phyloP scores from a whole-genome alignment of 2,888 invertebrate genomes.

The Mythimna lalbum region DNA sequence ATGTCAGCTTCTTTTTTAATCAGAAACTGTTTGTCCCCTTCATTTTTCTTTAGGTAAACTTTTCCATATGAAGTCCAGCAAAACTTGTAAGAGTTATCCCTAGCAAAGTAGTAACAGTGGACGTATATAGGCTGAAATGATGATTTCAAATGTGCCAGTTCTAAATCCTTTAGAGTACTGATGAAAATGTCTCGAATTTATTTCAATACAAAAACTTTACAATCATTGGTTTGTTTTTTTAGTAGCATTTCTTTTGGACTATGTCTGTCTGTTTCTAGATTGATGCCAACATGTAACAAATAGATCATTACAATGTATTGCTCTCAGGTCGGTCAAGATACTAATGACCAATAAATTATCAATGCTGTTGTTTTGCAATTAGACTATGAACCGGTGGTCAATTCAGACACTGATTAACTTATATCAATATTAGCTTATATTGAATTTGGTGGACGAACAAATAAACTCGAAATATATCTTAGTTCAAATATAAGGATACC shows the following conservation, averaged over 20 bases:
- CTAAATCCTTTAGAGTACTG: no score
- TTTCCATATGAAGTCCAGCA: no score
- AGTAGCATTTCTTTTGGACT: neutral
- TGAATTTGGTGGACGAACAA: neutral
- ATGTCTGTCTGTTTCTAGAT: neutral
- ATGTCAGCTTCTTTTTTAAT: no score
- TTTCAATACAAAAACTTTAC: no score
- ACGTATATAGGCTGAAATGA: no score
- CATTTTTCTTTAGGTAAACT: no score
- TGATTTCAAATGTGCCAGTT: no score
- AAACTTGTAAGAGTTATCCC: no score
- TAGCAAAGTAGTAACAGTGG: no score
- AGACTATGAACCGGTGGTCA: neutral
- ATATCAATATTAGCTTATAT: neutral
- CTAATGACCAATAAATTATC: constrained; percentile 32
- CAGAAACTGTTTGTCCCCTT: no score
- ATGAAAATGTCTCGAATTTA: no score
- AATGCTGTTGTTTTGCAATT: constrained; percentile 30
- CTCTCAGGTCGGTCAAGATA: neutral
- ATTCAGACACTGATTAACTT: neutral
- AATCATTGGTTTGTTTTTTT: neutral
- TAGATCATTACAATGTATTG: constrained; percentile 23
- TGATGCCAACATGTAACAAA: neutral
- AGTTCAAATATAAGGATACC: no score
- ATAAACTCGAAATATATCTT: neutral